Conservation (phyloP, 2,113 vertebrate genomes). For the Coracopsis vasa region DNA sequence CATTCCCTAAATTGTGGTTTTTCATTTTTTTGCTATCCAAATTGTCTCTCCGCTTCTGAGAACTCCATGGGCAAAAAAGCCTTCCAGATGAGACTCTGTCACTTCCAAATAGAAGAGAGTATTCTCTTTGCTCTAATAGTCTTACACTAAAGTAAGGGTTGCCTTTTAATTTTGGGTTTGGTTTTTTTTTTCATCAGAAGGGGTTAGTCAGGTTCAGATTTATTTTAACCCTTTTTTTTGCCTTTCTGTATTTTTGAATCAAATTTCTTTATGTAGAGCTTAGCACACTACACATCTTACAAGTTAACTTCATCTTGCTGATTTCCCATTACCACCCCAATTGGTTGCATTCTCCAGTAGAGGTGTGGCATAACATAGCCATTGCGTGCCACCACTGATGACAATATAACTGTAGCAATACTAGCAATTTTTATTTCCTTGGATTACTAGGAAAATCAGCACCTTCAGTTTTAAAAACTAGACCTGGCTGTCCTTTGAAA, state of each 20-base stretch:
- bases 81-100: not conserved
- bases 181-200: not conserved
- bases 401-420: not conserved
- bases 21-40: not conserved
- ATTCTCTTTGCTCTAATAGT: not conserved
- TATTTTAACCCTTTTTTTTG: not conserved
- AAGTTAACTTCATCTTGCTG: not conserved
- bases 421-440: not conserved
- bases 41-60: not conserved
- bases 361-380: not conserved
- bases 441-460: not conserved
- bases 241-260: not conserved
- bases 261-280: not conserved
- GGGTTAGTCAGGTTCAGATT: not conserved
- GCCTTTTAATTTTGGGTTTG: rapidly evolving
- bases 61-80: not conserved
- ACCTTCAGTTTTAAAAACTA: not conserved
- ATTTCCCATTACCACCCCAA: not conserved
- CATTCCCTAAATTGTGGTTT: not conserved
- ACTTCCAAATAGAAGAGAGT: not conserved
- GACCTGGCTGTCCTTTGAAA: not conserved
- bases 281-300: not conserved
- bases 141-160: not conserved
- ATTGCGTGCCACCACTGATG: not conserved
- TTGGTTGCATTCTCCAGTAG: not conserved